phyloP scores from a whole-genome alignment of 2,888 invertebrate species.

The Nesidiocoris tenuis region DNA sequence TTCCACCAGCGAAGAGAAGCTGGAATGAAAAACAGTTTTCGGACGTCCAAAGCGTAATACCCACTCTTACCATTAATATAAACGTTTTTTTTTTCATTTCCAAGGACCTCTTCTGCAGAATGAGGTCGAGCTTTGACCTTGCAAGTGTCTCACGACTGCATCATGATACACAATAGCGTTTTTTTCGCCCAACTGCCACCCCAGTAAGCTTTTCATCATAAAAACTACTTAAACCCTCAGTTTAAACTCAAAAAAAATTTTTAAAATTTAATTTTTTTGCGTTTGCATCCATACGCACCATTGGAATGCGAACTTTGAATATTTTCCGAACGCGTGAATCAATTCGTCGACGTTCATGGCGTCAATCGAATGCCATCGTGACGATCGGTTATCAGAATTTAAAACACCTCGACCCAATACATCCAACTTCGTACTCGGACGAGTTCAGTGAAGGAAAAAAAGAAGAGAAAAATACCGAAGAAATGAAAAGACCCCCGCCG shows the following conservation, averaged over 20 bases:
- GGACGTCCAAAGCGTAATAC: background rate
- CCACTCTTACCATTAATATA: background rate
- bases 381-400: background rate
- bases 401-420: background rate
- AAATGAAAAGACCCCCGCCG: conserved; percentile 23
- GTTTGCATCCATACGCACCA: too few relatives aligned
- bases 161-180: too few relatives aligned
- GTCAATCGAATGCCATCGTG: background rate
- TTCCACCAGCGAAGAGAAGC: background rate
- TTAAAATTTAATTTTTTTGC: too few relatives aligned
- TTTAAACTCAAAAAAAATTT: too few relatives aligned
- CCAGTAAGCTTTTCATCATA: too few relatives aligned
- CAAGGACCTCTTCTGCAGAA: background rate
- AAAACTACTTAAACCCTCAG: too few relatives aligned
- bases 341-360: too few relatives aligned
- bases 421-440: background rate
- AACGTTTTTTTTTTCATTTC: background rate
- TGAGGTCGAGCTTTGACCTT: background rate
- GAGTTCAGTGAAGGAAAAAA: background rate
- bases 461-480: conserved; percentile 9
- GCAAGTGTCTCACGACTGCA: too few relatives aligned
- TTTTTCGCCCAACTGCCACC: too few relatives aligned
- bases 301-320: too few relatives aligned
- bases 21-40: background rate
- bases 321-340: too few relatives aligned